These are phyloP conservation scores for Botrylloides violaceus DNA, from an alignment of 23 tunicate genomes.

Conservation along the genomic window DNA sequence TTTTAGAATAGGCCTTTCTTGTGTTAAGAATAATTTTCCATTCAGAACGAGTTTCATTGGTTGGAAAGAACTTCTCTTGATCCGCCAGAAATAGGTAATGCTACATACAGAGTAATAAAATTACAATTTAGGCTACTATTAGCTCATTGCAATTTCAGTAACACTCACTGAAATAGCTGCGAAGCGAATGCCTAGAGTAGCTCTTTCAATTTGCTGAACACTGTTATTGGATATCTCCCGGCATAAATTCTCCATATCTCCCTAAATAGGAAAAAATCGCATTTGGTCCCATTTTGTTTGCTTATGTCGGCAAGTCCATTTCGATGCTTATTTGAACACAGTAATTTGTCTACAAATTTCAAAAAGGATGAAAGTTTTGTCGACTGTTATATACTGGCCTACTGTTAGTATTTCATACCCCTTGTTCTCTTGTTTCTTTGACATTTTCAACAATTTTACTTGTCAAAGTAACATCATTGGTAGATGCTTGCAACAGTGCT, in stretches of 20 bases:
- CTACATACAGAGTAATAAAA: no score
- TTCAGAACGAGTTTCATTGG: slow-evolving; percentile 10
- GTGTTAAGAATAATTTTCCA: slow-evolving; percentile 51
- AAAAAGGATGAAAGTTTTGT: not conserved
- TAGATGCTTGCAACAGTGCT: slow-evolving; percentile 36
- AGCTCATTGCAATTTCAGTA: not conserved
- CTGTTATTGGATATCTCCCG: slow-evolving; percentile 43
- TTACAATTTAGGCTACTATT: not conserved
- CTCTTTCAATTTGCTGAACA: slow-evolving; percentile 10
- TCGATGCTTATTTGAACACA: no score
- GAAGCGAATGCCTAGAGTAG: not conserved
- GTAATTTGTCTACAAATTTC: not conserved
- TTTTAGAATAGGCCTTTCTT: slow-evolving; percentile 43
- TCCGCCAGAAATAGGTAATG: not conserved
- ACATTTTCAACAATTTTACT: slow-evolving; percentile 15
- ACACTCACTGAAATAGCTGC: not conserved
- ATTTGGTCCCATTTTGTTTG: no score
- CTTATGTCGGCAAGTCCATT: no score
- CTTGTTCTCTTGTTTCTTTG: slow-evolving; percentile 30
- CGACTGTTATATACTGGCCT: not conserved
- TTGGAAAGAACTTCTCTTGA: not conserved
- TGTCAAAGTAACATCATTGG: slow-evolving; percentile 36
- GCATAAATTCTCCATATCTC: slow-evolving; percentile 42
- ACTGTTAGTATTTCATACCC: slow-evolving; percentile 50
- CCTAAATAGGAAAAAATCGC: slow-evolving; percentile 20